Evolutionary conservation across 2,888 invertebrate genomes (phyloP).

Genomic region (Diogma glabrata): DNA sequence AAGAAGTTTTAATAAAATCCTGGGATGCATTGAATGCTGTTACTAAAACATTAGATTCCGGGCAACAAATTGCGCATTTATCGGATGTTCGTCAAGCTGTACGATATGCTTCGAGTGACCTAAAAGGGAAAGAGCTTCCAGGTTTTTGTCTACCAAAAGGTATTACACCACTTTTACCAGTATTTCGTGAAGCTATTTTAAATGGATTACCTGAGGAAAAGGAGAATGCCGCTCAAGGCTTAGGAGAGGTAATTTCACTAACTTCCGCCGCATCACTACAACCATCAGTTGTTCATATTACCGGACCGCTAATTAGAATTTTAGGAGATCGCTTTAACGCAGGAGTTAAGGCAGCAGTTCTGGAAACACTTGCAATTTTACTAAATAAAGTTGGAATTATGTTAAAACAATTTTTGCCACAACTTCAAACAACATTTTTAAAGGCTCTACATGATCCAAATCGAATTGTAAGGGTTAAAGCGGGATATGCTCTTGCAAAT

Average conservation of each 20-base stretch:
- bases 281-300: conserved; percentile 93
- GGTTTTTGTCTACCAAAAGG: conserved; percentile 93
- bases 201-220: conserved; percentile 93
- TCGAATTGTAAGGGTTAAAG: conserved; percentile 77
- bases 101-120: conserved; percentile 77
- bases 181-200: conserved; percentile 92
- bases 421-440: conserved; percentile 95
- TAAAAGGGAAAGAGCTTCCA: conserved; percentile 67
- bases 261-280: conserved; percentile 82
- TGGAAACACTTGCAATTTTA: conserved; percentile 87
- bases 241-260: conserved; percentile 49
- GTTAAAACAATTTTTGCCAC: conserved; percentile 96
- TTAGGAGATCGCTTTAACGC: conserved; percentile 90
- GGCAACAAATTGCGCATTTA: conserved; percentile 76
- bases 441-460: conserved; percentile 88
- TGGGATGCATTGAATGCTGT: conserved; percentile 89
- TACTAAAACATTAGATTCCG: conserved; percentile 73
- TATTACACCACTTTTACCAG: conserved; percentile 83
- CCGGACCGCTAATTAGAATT: conserved; percentile 95
- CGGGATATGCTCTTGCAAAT: conserved; percentile 76
- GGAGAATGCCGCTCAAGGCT: conserved; percentile 86
- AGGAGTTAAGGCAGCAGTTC: conserved; percentile 89
- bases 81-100: conserved; percentile 86
- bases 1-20: conserved; percentile 68
- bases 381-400: conserved; percentile 87